A percentile compares a stretch with the other conserved stretches of the same genome.
phyloP scores from a whole-genome alignment of 2,888 invertebrate species.

The Erpobdella octoculata region DNA sequence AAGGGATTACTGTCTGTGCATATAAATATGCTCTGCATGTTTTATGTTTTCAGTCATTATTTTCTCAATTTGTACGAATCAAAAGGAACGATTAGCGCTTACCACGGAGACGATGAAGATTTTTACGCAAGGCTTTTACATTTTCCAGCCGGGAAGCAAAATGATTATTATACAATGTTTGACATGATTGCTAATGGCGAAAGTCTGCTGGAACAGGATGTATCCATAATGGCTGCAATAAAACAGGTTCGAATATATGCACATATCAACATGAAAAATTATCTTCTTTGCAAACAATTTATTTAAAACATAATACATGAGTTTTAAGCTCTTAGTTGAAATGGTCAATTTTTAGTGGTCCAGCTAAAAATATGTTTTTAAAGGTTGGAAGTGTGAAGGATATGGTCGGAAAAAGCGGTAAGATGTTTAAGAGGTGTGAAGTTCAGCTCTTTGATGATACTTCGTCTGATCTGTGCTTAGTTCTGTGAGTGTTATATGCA shows the following conservation, averaged over 20 bases:
- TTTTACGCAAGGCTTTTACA: not conserved
- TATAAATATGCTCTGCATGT: no score
- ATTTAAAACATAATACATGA: not conserved
- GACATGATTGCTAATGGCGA: not conserved
- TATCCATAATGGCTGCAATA: constrained; percentile 9
- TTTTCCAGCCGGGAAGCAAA: not conserved
- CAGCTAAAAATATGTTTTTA: not conserved
- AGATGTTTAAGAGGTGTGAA: not conserved
- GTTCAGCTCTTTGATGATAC: constrained; percentile 25
- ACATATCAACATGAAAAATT: no score
- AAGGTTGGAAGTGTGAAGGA: constrained; percentile 4
- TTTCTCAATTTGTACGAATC: constrained; percentile 12
- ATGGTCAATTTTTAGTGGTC: not conserved
- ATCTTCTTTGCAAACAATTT: no score
- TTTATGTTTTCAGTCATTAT: not conserved
- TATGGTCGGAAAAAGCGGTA: not conserved
- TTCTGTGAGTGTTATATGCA: not conserved
- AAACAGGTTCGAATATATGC: no score
- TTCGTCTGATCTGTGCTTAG: constrained; percentile 6
- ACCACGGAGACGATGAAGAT: not conserved
- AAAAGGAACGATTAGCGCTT: not conserved
- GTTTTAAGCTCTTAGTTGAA: not conserved
- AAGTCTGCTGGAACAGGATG: not conserved
- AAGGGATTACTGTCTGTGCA: not conserved
- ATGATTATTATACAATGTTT: constrained; percentile 11